Conservation (phyloP, 2,888 invertebrate species). For the Pocota personata region DNA sequence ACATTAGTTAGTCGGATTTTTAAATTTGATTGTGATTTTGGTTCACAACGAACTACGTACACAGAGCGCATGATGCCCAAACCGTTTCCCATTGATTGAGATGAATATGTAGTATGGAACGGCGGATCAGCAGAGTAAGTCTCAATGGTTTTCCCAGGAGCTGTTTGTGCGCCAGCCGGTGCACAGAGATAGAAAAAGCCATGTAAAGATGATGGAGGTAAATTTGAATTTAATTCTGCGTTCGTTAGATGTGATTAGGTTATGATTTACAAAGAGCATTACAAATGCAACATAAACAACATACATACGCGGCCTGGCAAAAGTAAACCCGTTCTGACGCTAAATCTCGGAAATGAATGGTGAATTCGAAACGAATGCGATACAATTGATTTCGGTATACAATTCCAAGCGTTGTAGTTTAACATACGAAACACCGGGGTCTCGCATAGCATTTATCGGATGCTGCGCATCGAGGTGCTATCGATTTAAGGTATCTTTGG, state of each 20-base stretch:
- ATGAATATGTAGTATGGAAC: conserved; percentile 20
- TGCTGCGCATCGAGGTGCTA: conserved; percentile 42
- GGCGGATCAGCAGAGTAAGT: conserved; percentile 28
- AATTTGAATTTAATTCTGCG: conserved; percentile 69
- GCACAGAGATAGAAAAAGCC: no score
- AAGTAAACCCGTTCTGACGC: conserved; percentile 23
- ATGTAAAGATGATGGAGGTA: conserved; percentile 59
- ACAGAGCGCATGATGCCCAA: not conserved
- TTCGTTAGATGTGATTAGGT: conserved; percentile 71
- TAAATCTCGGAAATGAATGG: conserved; percentile 64
- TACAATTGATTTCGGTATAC: conserved; percentile 64
- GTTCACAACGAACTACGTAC: conserved; percentile 37
- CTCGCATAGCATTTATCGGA: conserved; percentile 42
- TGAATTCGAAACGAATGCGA: conserved; percentile 30
- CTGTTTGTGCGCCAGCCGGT: not conserved
- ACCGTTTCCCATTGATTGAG: conserved; percentile 54
- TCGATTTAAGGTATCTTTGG: conserved; percentile 68
- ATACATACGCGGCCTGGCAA: not conserved
- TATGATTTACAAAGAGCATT: conserved; percentile 67
- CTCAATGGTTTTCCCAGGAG: conserved; percentile 31
- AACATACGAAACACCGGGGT: conserved; percentile 21
- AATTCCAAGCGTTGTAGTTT: not conserved
- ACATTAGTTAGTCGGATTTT: conserved; percentile 45
- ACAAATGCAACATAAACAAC: conserved; percentile 41
- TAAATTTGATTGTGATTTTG: conserved; percentile 65